Conservation (phyloP, 2,113 vertebrate genomes). For the Oreochromis spilurus region DNA sequence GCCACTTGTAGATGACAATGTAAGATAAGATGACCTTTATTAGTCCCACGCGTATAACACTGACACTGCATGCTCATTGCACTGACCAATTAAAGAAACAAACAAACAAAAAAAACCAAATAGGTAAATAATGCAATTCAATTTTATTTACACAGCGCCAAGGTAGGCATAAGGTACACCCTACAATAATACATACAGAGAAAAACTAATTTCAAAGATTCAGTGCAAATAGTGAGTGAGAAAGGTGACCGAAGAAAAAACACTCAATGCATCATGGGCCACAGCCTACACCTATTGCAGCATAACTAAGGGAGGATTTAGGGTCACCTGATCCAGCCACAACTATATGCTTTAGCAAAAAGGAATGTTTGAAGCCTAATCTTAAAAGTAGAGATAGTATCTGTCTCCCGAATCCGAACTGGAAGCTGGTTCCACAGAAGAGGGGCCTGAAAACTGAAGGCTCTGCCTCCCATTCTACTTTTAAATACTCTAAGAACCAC, state of each 20-base stretch:
- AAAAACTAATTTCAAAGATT: not conserved
- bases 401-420: rapidly evolving
- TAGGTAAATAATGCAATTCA: rapidly evolving
- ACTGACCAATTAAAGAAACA: not conserved
- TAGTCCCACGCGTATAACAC: not conserved
- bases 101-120: rapidly evolving
- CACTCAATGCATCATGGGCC: not conserved
- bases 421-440: not conserved
- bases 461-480: rapidly evolving
- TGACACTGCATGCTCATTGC: not conserved
- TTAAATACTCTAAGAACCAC: rapidly evolving
- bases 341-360: not conserved
- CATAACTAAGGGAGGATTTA: not conserved
- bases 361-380: not conserved
- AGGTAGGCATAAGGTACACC: not conserved
- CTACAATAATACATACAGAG: not conserved
- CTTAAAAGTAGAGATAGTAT: not conserved
- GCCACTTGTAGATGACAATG: not conserved
- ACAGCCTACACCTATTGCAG: not conserved
- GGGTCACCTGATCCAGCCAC: not conserved
- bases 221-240: not conserved
- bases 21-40: no score
- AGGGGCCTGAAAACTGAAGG: not conserved
- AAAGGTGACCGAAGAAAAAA: not conserved
- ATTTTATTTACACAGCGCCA: not conserved